Conservation (phyloP, 2,888 invertebrate genomes). For the Sceliomorpha sp. region DNA sequence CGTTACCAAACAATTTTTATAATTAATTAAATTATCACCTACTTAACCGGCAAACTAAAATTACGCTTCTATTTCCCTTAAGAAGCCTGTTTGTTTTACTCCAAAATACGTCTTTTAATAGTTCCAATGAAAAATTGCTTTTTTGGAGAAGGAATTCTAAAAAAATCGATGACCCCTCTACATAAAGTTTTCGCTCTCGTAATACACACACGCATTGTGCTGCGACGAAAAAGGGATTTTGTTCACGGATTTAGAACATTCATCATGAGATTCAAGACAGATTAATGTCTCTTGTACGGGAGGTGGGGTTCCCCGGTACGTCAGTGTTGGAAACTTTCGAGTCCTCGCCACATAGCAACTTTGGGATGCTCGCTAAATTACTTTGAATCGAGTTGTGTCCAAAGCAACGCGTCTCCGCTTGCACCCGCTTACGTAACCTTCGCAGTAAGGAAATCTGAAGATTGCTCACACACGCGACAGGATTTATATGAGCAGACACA, state of each 20-base stretch:
- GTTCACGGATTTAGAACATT: conserved; percentile 34
- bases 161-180: too few relatives aligned
- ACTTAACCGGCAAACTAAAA: too few relatives aligned
- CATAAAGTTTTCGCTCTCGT: too few relatives aligned
- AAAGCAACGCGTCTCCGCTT: conserved; percentile 3
- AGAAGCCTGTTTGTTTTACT: too few relatives aligned
- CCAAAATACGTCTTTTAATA: too few relatives aligned
- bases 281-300: conserved; percentile 33
- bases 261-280: conserved; percentile 26
- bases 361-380: conserved; percentile 33
- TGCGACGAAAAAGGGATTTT: conserved; percentile 30
- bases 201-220: too few relatives aligned
- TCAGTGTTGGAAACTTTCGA: conserved; percentile 33
- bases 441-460: conserved; percentile 19
- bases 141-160: too few relatives aligned
- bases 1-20: too few relatives aligned
- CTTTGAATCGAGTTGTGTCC: conserved; percentile 31
- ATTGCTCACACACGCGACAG: conserved; percentile 21
- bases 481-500: conserved; percentile 27
- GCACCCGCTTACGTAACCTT: conserved; percentile 8
- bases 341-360: conserved; percentile 24
- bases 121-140: too few relatives aligned
- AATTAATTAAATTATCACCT: too few relatives aligned
- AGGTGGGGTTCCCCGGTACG: conserved; percentile 13
- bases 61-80: too few relatives aligned